Conservation (phyloP, 2,888 invertebrate genomes). For the Parnassius orleans region DNA sequence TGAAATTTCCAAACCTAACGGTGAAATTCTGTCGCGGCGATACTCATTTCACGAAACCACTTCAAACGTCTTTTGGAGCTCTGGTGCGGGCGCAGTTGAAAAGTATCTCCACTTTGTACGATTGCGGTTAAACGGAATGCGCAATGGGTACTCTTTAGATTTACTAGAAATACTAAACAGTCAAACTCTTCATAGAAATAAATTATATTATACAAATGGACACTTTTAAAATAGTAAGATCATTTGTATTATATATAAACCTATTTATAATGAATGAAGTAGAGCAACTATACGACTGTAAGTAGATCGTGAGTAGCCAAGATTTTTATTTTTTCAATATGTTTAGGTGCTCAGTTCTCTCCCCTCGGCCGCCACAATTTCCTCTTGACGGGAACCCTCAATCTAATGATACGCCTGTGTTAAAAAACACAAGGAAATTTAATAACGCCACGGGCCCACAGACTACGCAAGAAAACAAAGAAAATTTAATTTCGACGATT, state of each 20-base stretch:
- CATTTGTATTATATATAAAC: too few species aligned
- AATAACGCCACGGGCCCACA: slow-evolving; percentile 73
- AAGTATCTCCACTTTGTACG: slow-evolving; percentile 55
- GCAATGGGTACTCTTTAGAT: neutral
- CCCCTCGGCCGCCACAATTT: slow-evolving; percentile 78
- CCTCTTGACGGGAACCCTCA: slow-evolving; percentile 81
- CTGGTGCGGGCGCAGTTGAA: slow-evolving; percentile 33
- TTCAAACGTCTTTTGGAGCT: slow-evolving; percentile 69
- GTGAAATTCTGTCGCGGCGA: slow-evolving; percentile 73
- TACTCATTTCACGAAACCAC: slow-evolving; percentile 73
- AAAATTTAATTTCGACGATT: slow-evolving; percentile 79
- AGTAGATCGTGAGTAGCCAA: slow-evolving; percentile 62
- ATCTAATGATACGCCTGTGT: slow-evolving; percentile 82
- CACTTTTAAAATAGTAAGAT: too few species aligned
- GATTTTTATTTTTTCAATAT: slow-evolving; percentile 81
- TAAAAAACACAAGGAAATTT: slow-evolving; percentile 82
- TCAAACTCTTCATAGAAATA: too few species aligned
- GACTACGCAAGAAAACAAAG: slow-evolving; percentile 73
- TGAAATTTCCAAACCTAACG: slow-evolving; percentile 66
- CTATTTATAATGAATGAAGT: slow-evolving; percentile 30
- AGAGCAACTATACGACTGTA: slow-evolving; percentile 50
- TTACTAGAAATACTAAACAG: slow-evolving; percentile 1
- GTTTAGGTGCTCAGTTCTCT: slow-evolving; percentile 73
- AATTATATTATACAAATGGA: too few species aligned
- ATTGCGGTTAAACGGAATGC: slow-evolving; percentile 16